phyloP scores from a whole-genome alignment of 2,113 vertebrate genomes.

The Astatoreochromis straeleni region DNA sequence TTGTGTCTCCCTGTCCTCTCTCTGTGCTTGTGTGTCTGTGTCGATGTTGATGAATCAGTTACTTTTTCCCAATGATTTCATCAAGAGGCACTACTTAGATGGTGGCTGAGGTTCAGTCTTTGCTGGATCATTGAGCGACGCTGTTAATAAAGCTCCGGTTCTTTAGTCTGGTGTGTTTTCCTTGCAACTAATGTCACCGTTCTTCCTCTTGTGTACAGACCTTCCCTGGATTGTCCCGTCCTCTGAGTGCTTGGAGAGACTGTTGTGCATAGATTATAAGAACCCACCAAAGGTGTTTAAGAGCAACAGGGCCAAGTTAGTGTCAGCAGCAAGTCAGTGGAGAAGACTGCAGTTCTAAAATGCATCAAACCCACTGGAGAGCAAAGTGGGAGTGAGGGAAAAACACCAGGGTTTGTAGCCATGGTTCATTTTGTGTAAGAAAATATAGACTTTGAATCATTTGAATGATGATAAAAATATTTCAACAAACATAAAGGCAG shows the following conservation, averaged over 20 bases:
- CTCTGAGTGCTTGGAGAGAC: not conserved
- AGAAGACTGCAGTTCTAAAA: not conserved
- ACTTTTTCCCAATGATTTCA: not conserved
- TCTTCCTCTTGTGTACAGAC: not conserved
- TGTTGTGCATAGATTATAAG: not conserved
- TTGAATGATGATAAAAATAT: not conserved
- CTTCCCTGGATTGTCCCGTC: not conserved
- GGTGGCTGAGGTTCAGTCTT: not conserved
- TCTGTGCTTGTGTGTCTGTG: not conserved
- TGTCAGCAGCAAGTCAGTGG: not conserved
- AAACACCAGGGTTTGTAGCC: not conserved
- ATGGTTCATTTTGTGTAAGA: accelerated
- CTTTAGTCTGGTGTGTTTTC: not conserved
- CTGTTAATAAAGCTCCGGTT: accelerated
- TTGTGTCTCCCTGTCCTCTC: not conserved
- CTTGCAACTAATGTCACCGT: not conserved
- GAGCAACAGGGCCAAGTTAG: not conserved
- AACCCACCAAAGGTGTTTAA: not conserved
- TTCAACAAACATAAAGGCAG: not conserved
- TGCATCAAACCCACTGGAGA: not conserved
- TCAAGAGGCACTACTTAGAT: accelerated
- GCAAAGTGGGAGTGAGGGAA: accelerated
- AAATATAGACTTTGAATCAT: accelerated
- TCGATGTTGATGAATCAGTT: not conserved
- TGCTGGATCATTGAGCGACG: not conserved